These are phyloP conservation scores for Catharus bicknelli DNA, from an alignment of 2,113 vertebrate genomes.

Conservation along the genomic window DNA sequence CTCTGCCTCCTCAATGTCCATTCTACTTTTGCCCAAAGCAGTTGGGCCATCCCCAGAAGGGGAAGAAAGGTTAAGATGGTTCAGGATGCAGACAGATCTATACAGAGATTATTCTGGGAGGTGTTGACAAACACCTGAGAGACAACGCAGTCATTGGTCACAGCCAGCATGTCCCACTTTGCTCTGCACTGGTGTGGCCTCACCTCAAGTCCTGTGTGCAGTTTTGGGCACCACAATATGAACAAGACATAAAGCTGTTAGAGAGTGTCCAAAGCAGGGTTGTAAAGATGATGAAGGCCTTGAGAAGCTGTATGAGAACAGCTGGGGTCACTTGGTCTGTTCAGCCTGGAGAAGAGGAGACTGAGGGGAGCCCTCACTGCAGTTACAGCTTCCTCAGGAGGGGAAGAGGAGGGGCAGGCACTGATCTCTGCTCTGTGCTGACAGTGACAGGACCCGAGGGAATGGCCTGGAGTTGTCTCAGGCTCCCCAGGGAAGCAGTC, in stretches of 20 bases:
- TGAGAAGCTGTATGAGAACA: fast-evolving
- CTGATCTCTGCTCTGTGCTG: neutral
- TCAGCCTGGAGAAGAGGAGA: neutral
- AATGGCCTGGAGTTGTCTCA: neutral
- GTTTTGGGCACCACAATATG: neutral
- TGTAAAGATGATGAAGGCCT: neutral
- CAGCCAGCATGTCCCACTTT: neutral
- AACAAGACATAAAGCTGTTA: neutral
- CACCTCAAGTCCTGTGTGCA: neutral
- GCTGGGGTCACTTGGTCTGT: neutral
- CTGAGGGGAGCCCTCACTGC: neutral
- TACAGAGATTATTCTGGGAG: neutral
- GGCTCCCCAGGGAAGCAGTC: neutral
- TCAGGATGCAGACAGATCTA: neutral
- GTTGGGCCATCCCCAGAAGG: neutral
- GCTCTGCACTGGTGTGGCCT: neutral
- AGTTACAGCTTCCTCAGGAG: fast-evolving
- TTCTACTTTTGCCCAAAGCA: neutral
- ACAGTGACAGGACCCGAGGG: fast-evolving
- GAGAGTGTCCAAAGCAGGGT: neutral
- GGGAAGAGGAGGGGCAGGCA: neutral
- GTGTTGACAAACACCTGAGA: neutral
- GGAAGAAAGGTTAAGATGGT: neutral
- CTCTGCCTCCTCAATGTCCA: neutral
- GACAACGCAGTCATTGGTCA: neutral